Conservation (phyloP, 1,140 invertebrate species). For the Pseudomyrmex concolor region DNA sequence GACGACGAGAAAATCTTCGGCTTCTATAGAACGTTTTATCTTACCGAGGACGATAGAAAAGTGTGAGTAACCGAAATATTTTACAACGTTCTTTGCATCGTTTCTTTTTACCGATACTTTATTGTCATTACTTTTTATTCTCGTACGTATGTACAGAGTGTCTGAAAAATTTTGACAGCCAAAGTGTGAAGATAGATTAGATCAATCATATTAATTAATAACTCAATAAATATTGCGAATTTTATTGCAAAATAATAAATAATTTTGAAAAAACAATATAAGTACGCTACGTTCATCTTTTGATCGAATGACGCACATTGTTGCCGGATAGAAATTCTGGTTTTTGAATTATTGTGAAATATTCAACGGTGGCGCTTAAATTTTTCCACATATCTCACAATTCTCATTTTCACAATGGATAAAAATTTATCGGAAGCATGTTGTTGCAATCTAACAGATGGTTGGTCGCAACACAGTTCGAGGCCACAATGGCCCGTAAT, state of each 20-base stretch:
- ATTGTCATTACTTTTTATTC: background rate
- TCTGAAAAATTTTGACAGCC: no score
- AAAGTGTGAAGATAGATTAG: no score
- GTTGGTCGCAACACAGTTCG: conserved; percentile 88
- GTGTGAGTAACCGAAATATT: conserved; percentile 63
- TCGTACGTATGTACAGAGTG: background rate
- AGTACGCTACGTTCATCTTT: background rate
- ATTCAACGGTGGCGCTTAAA: background rate
- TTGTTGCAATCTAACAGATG: conserved; percentile 67
- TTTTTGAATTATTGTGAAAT: background rate
- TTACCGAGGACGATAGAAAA: conserved; percentile 52
- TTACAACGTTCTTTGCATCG: background rate
- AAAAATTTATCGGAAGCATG: conserved; percentile 14
- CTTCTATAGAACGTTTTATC: conserved; percentile 70
- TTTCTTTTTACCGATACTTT: background rate
- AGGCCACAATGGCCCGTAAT: conserved; percentile 88
- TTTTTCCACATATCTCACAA: background rate
- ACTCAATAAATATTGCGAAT: no score
- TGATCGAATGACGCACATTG: conserved; percentile 7
- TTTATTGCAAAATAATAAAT: no score
- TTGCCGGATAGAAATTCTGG: background rate
- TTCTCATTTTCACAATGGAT: background rate
- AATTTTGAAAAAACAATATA: background rate
- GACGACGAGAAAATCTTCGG: conserved; percentile 62
- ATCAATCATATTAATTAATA: no score